Base-by-base conservation (phyloP, 2,888 invertebrate species). In the Morpho helenor region DNA sequence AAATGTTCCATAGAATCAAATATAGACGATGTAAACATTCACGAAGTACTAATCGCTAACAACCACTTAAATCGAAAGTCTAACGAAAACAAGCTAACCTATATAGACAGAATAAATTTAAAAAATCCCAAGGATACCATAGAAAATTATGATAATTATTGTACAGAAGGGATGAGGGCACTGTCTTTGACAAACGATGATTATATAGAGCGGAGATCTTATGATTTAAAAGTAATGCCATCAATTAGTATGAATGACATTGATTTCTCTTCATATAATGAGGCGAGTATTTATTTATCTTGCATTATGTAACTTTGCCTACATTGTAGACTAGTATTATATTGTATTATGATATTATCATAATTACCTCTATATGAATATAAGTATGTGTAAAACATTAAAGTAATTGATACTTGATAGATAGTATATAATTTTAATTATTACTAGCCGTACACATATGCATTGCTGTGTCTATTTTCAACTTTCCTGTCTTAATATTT, bases 161-260 rank as follows among this genome's bases (percentile, higher is more conserved):
- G 68, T 60, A 71, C 66, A 53, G 73, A 80, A 59, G 74, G 75
- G 54, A 63, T 85, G 43, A 82, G 78, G 64, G 72, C 71, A 7
- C 62, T 84, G 31, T 71, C 75, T 22, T 66, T 86, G 23, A 88
- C 82, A 0, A 73, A 74, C 61, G 89, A 89, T 78, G 88, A 89
- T 68, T 89, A 88, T 59, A 74, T 88, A 60, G 89, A 89, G 66
- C 75, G 79, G 65, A 79, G 70, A 50, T 66, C 70, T 0, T 75
- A 72, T 57, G 65, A 70, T 49, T 74, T 77, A 56, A 75, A 81
- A 61, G 65, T 66, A 52, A 61, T 77, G 46, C 74, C 79, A 39
- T 76, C 71, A 57, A 77, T 75, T 58, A 83, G 77, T 65, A 74
- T 84, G 67, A 80, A 74, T 73, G 75, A 78, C 66, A 75, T 86